These are phyloP conservation scores for Sericinus montela DNA, from an alignment of 2,888 invertebrate species.

Conservation along the genomic window DNA sequence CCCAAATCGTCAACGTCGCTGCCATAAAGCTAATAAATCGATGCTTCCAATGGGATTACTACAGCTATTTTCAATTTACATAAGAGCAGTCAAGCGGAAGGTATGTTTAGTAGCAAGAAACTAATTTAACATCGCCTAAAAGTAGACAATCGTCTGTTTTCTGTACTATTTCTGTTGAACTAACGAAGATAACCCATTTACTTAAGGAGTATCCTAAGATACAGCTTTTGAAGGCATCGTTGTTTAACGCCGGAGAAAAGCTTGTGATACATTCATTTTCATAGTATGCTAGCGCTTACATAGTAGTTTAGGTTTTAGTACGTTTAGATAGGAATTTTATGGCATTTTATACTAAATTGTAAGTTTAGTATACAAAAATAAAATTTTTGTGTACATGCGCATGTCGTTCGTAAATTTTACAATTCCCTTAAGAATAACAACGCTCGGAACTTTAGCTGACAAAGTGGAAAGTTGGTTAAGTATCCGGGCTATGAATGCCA, in stretches of 20 bases:
- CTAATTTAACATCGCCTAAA: too few relatives aligned
- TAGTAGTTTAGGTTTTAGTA: slow-evolving; percentile 4
- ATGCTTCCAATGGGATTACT: too few relatives aligned
- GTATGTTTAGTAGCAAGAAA: too few relatives aligned
- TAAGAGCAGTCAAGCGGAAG: too few relatives aligned
- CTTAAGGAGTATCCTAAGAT: slow-evolving; percentile 13
- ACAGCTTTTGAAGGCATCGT: slow-evolving; percentile 17
- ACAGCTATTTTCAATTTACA: too few relatives aligned
- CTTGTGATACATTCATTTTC: slow-evolving; percentile 14
- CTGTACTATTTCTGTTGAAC: slow-evolving; percentile 5
- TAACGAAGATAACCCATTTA: slow-evolving; percentile 14
- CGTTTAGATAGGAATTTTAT: slow-evolving; percentile 4
- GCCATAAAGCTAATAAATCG: too few relatives aligned
- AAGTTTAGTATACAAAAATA: too few relatives aligned
- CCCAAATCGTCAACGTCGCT: too few relatives aligned
- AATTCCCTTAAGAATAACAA: slow-evolving; percentile 49
- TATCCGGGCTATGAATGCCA: slow-evolving; percentile 30
- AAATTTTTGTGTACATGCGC: slow-evolving; percentile 13
- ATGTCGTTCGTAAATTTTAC: slow-evolving; percentile 39
- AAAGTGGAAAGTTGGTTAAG: slow-evolving; percentile 59
- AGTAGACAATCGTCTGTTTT: slow-evolving; percentile 2
- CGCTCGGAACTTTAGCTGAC: slow-evolving; percentile 48
- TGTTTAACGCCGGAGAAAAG: slow-evolving; percentile 15
- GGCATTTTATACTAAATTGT: too few relatives aligned
- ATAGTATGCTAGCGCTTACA: slow-evolving; percentile 8